Conservation (phyloP, 2,888 invertebrate genomes). For the Branchellion lobata region DNA sequence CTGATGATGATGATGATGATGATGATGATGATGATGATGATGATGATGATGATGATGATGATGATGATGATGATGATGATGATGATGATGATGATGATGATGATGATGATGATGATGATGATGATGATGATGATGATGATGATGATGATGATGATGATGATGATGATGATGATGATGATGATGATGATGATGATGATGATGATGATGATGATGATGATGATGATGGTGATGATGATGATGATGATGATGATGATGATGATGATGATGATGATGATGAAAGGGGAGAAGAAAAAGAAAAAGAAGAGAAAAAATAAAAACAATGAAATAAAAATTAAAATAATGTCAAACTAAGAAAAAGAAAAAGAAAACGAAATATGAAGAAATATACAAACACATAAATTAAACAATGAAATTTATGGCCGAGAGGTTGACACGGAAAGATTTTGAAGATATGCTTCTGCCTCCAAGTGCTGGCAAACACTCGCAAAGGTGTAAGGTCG, state of each 20-base stretch:
- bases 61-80: neutral
- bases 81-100: neutral
- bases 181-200: conserved; percentile 42
- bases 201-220: conserved; percentile 43
- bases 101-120: neutral
- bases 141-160: conserved; percentile 32
- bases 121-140: neutral
- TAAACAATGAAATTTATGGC: no score
- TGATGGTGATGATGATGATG: conserved; percentile 42
- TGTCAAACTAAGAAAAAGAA: no score
- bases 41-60: neutral
- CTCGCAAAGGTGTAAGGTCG: no score
- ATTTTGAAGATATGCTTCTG: no score
- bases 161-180: conserved; percentile 41
- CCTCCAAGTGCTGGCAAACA: no score
- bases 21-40: neutral
- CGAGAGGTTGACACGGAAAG: no score
- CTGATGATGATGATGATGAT: no score
- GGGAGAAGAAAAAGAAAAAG: no score
- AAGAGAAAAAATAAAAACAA: no score
- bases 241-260: conserved; percentile 32
- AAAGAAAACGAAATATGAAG: no score
- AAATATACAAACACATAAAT: no score
- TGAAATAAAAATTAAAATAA: no score
- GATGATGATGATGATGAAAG: conserved; percentile 12